Evolutionary conservation across 2,113 vertebrate genomes (phyloP).

Genomic region (Struthio camelus): DNA sequence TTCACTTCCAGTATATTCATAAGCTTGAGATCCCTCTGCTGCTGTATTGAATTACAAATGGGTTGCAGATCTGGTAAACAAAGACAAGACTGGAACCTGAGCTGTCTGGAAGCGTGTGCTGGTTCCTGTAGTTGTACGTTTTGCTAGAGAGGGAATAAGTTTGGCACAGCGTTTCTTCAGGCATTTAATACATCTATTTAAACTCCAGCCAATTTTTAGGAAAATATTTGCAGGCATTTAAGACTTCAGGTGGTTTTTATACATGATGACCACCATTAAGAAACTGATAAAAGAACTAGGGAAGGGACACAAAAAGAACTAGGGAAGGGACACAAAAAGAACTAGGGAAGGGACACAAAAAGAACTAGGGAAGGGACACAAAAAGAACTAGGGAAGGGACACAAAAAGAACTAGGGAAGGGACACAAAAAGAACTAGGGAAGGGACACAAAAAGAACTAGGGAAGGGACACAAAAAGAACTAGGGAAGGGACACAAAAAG

Average conservation of each 20-base stretch:
- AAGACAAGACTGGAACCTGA: slow-evolving; percentile 24
- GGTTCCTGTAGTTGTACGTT: background rate
- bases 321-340: background rate
- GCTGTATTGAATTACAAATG: background rate
- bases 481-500: background rate
- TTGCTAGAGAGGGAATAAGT: background rate
- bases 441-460: background rate
- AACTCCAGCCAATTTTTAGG: background rate
- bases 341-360: background rate
- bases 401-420: background rate
- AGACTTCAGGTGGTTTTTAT: background rate
- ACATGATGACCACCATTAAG: fast-evolving
- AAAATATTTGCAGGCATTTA: fast-evolving
- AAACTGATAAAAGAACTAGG: background rate
- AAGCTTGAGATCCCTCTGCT: background rate
- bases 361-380: background rate
- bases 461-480: background rate
- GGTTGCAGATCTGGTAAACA: background rate
- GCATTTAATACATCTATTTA: background rate
- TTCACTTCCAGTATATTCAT: background rate
- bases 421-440: background rate
- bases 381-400: background rate
- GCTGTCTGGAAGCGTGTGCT: background rate
- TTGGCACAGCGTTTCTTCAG: background rate
- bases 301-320: background rate